Conservation (phyloP, 1,140 invertebrate genomes). For the Meloidogyne hapla region DNA sequence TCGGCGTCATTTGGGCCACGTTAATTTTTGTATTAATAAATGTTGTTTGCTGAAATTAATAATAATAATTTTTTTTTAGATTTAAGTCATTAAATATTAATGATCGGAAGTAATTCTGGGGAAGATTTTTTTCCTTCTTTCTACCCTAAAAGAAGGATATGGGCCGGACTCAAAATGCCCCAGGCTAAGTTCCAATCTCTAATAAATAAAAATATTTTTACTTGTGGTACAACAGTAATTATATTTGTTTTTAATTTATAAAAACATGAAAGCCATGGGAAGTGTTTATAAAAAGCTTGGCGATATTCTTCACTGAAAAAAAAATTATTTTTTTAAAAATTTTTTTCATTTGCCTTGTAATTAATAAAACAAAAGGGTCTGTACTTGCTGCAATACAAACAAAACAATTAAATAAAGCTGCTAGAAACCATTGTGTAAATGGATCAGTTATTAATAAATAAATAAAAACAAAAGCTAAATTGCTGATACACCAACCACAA, state of each 20-base stretch:
- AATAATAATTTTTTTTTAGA: too few relatives aligned
- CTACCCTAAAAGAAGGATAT: too few relatives aligned
- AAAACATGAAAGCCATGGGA: not conserved
- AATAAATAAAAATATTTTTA: not conserved
- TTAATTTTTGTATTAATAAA: too few relatives aligned
- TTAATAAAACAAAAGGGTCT: not conserved
- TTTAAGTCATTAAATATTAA: too few relatives aligned
- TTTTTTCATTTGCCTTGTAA: not conserved
- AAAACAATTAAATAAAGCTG: not conserved
- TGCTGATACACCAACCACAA: not conserved
- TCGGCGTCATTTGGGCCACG: too few relatives aligned
- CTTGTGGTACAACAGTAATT: not conserved
- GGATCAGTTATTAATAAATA: not conserved
- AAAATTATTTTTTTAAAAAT: not conserved
- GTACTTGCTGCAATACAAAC: not conserved
- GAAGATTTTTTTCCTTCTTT: too few relatives aligned
- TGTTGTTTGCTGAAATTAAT: too few relatives aligned
- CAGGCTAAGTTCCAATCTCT: too few relatives aligned
- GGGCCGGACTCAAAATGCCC: too few relatives aligned
- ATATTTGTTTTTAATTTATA: not conserved
- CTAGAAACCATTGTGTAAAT: not conserved
- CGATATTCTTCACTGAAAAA: not conserved
- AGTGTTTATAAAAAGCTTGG: not conserved
- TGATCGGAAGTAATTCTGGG: too few relatives aligned
- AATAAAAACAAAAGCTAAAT: not conserved